Base-by-base conservation (phyloP, 2,797 vertebrate species). In the Scomberomorus guttatus region DNA sequence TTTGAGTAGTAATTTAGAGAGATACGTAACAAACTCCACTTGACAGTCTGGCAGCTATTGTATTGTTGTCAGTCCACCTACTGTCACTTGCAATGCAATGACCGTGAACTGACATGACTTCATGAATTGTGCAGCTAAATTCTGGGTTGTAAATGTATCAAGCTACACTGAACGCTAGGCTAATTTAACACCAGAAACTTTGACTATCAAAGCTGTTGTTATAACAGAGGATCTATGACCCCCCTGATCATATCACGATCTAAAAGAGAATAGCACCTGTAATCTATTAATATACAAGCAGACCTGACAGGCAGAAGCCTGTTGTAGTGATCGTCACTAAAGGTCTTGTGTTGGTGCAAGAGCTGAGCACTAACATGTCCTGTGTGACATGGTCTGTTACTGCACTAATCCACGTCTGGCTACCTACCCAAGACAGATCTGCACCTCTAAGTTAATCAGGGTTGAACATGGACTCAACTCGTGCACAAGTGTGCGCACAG, bases 371-470 rank as follows among this genome's bases (percentile, higher is more conserved):
- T 46, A 48, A 32, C 18, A 13, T 52, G 20, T 46, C 44, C 42
- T 25, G 5, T n/a, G 42, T 34, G 39, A 77, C 68, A 18, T 7
- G 13, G 46, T 27, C 68, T 55, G 37, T 17, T 29, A 17, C 60
- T 22, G 46, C 25, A 22, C 57, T 85, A 82, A 87, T 86, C 70
- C 32, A 24, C 0, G 63, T 79, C 75, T 83, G 71, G 87, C 71
- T 60, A 44, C 67, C 57, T 70, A 29, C 39, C 58, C 61, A 48
- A 57, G 68, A 64, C 73, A 76, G 59, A 71, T 63, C n/a, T 15
- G 66, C 57, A 73, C 60, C 37, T 62, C 11, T 5, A 27, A 46
- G 34, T 69, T 65, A 71, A 77, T 84, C 75, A 10, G 72, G 52
- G 37, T 80, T 87, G 56, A 82, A 62, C 65, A 60, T 50, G 51